A percentile compares a stretch with the other conserved stretches of the same genome.
Conservation (phyloP, 2,888 invertebrate species). For the Ennomos erosarius region DNA sequence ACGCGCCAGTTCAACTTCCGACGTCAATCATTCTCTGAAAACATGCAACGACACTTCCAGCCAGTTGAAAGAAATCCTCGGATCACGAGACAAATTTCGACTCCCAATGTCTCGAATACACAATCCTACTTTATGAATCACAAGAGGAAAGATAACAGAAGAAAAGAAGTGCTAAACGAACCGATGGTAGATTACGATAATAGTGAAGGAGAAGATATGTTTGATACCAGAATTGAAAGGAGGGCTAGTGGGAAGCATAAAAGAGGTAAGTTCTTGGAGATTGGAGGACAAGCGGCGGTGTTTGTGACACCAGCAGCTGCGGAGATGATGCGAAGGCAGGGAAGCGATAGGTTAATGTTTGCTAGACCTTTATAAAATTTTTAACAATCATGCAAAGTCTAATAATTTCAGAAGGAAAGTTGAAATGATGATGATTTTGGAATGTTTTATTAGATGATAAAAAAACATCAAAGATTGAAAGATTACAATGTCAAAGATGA, state of each 20-base stretch:
- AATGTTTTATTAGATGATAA: too few relatives aligned
- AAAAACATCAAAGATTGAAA: too few relatives aligned
- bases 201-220: conserved; percentile 78
- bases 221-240: conserved; percentile 71
- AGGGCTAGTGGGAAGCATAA: conserved; percentile 63
- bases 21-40: conserved; percentile 78
- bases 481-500: too few relatives aligned
- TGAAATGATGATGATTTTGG: too few relatives aligned
- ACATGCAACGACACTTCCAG: conserved; percentile 72
- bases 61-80: conserved; percentile 61
- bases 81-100: conserved; percentile 69
- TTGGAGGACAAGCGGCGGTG: conserved; percentile 71
- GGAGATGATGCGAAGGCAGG: conserved; percentile 77
- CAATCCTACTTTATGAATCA: conserved; percentile 71
- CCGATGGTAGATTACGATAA: conserved; percentile 81
- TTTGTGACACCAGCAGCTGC: conserved; percentile 77
- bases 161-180: conserved; percentile 71
- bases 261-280: conserved; percentile 71
- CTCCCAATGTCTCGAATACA: conserved; percentile 69
- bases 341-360: conserved; percentile 75
- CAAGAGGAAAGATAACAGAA: conserved; percentile 63
- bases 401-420: too few relatives aligned
- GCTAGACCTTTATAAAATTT: conserved; percentile 64
- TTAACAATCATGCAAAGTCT: conserved; percentile 4
- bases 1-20: conserved; percentile 59